These are phyloP conservation scores for Coccyzus lansbergi DNA, from an alignment of 2,797 vertebrate species.

Conservation along the genomic window DNA sequence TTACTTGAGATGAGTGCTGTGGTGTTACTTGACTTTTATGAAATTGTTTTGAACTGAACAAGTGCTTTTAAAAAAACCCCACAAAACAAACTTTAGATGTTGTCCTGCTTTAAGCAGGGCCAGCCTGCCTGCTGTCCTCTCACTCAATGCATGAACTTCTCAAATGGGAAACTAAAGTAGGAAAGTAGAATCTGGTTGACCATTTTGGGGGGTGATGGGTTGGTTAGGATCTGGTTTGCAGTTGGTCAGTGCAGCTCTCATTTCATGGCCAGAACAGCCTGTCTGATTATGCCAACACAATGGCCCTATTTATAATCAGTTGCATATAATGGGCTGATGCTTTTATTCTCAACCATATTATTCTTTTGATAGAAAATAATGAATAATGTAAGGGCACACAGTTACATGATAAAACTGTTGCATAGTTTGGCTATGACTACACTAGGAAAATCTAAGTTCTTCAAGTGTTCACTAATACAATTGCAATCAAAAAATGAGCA, in stretches of 20 bases:
- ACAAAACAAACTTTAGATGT: not conserved
- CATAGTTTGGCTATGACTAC: not conserved
- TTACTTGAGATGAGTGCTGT: not conserved
- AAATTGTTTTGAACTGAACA: not conserved
- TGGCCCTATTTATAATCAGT: constrained; percentile 46
- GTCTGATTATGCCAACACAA: constrained; percentile 40
- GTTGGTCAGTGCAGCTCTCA: not conserved
- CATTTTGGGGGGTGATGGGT: not conserved
- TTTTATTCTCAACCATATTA: constrained; percentile 48
- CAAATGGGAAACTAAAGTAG: not conserved
- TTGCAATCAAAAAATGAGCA: not conserved
- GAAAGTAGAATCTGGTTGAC: not conserved
- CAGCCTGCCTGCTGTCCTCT: not conserved
- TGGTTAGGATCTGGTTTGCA: not conserved
- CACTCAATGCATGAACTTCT: not conserved
- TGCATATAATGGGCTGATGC: constrained; percentile 40
- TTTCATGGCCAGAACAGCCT: constrained; percentile 39
- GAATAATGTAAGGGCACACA: constrained; percentile 41
- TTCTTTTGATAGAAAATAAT: constrained; percentile 50
- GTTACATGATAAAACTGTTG: not conserved
- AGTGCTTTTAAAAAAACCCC: not conserved
- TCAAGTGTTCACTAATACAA: not conserved
- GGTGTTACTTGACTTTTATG: not conserved
- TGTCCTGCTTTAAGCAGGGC: not conserved
- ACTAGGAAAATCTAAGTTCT: not conserved